phyloP scores from a whole-genome alignment of 2,888 invertebrate genomes.

The Pasiphila rectangulata region DNA sequence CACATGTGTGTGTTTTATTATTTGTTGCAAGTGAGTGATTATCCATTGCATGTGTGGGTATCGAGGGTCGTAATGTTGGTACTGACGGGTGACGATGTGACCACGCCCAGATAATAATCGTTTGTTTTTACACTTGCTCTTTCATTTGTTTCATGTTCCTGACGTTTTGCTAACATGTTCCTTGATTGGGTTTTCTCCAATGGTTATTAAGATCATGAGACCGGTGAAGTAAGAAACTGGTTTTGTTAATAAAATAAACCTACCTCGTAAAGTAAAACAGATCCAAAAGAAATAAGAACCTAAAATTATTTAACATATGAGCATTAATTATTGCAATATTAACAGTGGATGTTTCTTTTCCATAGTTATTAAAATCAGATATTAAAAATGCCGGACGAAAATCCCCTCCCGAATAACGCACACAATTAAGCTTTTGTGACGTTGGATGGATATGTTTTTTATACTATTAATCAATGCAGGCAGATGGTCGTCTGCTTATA shows the following conservation, averaged over 20 bases:
- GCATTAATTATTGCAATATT: too few relatives aligned
- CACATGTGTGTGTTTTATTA: constrained; percentile 43
- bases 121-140: constrained; percentile 54
- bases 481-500: constrained; percentile 72
- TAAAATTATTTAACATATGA: not conserved
- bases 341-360: too few relatives aligned
- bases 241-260: too few relatives aligned
- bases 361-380: constrained; percentile 16
- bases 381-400: constrained; percentile 34
- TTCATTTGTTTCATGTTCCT: constrained; percentile 29
- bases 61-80: constrained; percentile 58
- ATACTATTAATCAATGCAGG: constrained; percentile 75
- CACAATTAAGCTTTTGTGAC: constrained; percentile 51
- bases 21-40: constrained; percentile 32
- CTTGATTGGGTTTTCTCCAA: constrained; percentile 2
- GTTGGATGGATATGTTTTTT: constrained; percentile 61
- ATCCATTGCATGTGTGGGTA: constrained; percentile 5
- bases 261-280: too few relatives aligned
- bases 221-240: too few relatives aligned
- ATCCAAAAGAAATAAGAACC: not conserved
- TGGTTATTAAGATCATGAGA: not conserved
- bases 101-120: constrained; percentile 69
- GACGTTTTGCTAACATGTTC: constrained; percentile 1
- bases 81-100: constrained; percentile 57
- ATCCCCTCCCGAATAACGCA: constrained; percentile 41